A percentile compares a stretch with the other conserved stretches of the same genome.
Conservation (phyloP, 2,888 invertebrate species). For the Beris chalybata region DNA sequence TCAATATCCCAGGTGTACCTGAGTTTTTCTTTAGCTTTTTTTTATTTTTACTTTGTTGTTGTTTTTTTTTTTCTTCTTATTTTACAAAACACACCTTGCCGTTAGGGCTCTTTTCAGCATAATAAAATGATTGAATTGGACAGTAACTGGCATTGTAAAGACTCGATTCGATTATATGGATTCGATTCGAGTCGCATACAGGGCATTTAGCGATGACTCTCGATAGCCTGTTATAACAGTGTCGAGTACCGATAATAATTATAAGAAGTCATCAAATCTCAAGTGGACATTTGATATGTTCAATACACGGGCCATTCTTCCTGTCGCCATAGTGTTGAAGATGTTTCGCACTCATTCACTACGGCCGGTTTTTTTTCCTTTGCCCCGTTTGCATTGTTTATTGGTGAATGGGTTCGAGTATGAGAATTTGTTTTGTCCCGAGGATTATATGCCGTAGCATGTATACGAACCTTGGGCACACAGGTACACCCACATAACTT, state of each 20-base stretch:
- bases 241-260: slow-evolving; percentile 22
- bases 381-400: slow-evolving; percentile 7
- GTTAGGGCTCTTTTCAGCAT: slow-evolving; percentile 14
- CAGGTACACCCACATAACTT: not conserved
- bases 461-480: not conserved
- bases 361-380: not conserved
- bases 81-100: slow-evolving; percentile 22
- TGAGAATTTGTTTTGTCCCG: slow-evolving; percentile 18
- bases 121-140: slow-evolving; percentile 25
- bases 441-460: slow-evolving; percentile 6
- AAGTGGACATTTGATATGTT: slow-evolving; percentile 30
- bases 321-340: slow-evolving; percentile 12
- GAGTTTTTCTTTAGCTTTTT: not conserved
- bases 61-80: not conserved
- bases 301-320: slow-evolving; percentile 15
- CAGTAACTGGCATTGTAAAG: slow-evolving; percentile 20
- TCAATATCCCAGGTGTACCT: slow-evolving; percentile 19
- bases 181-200: slow-evolving; percentile 24
- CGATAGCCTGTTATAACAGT: slow-evolving; percentile 15
- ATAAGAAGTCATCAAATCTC: slow-evolving; percentile 22
- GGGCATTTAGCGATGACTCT: slow-evolving; percentile 14
- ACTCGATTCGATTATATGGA: slow-evolving; percentile 1
- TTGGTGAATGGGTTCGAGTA: slow-evolving; percentile 22
- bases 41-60: not conserved
- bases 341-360: slow-evolving; percentile 19